A percentile compares a stretch with the other conserved stretches of the same genome.
These are phyloP conservation scores for Drosophila insularis DNA, from an alignment of 1,140 invertebrate species.

Conservation along the genomic window DNA sequence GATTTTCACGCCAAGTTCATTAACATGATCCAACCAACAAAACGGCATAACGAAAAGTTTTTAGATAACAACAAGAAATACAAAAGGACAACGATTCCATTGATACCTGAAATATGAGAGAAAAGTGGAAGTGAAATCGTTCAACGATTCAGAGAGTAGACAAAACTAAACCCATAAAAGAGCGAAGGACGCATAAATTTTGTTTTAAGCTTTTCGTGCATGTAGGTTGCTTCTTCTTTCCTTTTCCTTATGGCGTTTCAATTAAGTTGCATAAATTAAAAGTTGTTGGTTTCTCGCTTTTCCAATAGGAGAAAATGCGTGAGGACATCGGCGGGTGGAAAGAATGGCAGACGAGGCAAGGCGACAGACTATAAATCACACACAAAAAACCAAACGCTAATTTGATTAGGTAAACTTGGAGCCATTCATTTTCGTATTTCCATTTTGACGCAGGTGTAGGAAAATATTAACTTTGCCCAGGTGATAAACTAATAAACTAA, in stretches of 20 bases:
- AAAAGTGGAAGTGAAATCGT: constrained; percentile 7
- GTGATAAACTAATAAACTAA: constrained; percentile 11
- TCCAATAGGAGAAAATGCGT: not conserved
- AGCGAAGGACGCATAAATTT: constrained; percentile 50
- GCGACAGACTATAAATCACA: constrained; percentile 46
- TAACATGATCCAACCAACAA: constrained; percentile 42
- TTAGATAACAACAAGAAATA: not conserved
- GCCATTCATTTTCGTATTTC: constrained; percentile 42
- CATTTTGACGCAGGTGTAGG: constrained; percentile 34
- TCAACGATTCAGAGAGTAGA: not conserved
- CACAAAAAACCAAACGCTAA: constrained; percentile 42
- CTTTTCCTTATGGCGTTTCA: constrained; percentile 56
- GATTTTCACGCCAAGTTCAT: constrained; percentile 56
- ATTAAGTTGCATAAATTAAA: constrained; percentile 64
- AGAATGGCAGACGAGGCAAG: not conserved
- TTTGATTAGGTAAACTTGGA: constrained; percentile 53
- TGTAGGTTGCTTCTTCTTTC: not conserved
- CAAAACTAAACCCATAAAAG: constrained; percentile 48
- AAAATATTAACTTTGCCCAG: constrained; percentile 17
- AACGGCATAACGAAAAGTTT: not conserved
- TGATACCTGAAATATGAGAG: not conserved
- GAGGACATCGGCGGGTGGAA: constrained; percentile 11
- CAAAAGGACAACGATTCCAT: not conserved
- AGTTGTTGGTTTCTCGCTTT: constrained; percentile 27
- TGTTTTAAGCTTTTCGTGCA: constrained; percentile 21